These are phyloP conservation scores for Myotis findleyi DNA, from an alignment of 2,797 vertebrate species.

Conservation along the genomic window DNA sequence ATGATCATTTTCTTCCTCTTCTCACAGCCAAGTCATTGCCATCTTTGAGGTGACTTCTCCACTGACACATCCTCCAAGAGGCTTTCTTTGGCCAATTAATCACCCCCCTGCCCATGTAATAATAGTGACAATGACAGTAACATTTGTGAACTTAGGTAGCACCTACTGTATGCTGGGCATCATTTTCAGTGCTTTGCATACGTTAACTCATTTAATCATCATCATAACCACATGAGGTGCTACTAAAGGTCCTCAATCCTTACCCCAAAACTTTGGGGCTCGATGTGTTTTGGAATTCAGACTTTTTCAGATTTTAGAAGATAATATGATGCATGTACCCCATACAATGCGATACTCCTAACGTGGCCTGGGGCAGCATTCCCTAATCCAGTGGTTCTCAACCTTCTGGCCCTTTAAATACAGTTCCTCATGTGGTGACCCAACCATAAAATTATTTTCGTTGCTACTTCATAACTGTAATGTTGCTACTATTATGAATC, in stretches of 20 bases:
- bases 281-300: slow-evolving; percentile 12
- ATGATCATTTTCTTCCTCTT: slow-evolving; percentile 10
- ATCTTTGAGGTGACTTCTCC: not conserved
- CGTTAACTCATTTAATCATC: not conserved
- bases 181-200: not conserved
- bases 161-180: not conserved
- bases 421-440: too few relatives aligned
- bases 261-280: not conserved
- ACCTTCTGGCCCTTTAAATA: too few relatives aligned
- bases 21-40: not conserved
- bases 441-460: too few relatives aligned
- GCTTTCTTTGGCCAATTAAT: not conserved
- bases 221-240: not conserved
- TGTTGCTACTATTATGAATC: too few relatives aligned
- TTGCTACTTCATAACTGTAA: too few relatives aligned
- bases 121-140: not conserved
- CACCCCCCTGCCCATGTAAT: not conserved
- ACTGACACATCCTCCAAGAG: not conserved
- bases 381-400: not conserved
- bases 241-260: not conserved
- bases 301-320: slow-evolving; percentile 27
- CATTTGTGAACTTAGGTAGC: not conserved
- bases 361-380: not conserved
- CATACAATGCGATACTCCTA: not conserved
- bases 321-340: not conserved